Percentiles rank a stretch among this genome's conserved stretches.
phyloP scores from a whole-genome alignment of 2,113 vertebrate species.

The Upupa epops region DNA sequence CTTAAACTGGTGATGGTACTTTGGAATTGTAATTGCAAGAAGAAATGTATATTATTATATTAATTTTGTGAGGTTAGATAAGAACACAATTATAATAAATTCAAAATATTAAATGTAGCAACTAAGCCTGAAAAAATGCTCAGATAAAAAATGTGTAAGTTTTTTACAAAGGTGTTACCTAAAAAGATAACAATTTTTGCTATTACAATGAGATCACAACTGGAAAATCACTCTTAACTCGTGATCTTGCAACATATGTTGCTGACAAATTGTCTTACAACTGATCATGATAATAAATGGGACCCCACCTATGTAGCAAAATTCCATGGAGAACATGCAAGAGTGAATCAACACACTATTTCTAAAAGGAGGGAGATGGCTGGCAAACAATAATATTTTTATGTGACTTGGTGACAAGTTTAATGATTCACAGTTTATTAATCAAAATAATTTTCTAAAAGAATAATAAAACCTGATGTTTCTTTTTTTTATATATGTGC shows the following conservation, averaged over 20 bases:
- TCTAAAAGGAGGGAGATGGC: not conserved
- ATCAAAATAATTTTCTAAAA: not conserved
- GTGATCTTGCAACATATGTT: not conserved
- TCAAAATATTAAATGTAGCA: not conserved
- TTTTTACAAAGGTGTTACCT: not conserved
- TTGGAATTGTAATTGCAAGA: not conserved
- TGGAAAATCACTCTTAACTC: not conserved
- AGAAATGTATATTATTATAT: not conserved
- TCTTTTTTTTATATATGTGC: not conserved
- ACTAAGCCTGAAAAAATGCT: fast-evolving
- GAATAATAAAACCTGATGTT: not conserved
- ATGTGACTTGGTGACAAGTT: not conserved
- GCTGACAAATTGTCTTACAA: not conserved
- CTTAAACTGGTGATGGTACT: not conserved
- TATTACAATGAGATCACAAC: not conserved
- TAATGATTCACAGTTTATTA: not conserved
- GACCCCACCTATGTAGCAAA: not conserved
- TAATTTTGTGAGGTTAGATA: not conserved
- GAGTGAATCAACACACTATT: not conserved
- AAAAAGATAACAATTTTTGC: not conserved
- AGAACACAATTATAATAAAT: not conserved
- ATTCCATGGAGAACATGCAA: not conserved
- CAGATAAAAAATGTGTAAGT: not conserved
- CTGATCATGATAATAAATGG: not conserved
- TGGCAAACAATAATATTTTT: not conserved